Evolutionary conservation across 2,888 invertebrate genomes (phyloP).

Genomic region (Plagiodera versicolora): DNA sequence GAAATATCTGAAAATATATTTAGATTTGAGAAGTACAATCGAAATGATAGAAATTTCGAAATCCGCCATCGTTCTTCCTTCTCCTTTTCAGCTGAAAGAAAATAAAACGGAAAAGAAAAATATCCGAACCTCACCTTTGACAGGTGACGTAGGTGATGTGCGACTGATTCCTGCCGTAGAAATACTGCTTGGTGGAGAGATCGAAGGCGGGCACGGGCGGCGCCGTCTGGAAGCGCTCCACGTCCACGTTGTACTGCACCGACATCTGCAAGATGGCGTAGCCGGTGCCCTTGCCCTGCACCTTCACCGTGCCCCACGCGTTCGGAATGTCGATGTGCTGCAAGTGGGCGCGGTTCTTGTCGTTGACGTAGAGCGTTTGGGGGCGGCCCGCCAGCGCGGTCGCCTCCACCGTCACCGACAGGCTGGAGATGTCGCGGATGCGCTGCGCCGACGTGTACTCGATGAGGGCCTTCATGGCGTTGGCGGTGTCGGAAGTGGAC

Average conservation of each 20-base stretch:
- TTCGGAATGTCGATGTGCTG: conserved; percentile 84
- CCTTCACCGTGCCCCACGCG: conserved; percentile 90
- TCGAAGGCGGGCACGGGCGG: conserved; percentile 83
- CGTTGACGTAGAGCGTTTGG: conserved; percentile 66
- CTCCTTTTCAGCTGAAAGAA: too few species aligned
- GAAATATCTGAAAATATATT: too few species aligned
- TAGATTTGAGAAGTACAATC: too few species aligned
- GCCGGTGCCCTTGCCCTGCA: conserved; percentile 91
- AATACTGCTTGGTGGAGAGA: conserved; percentile 72
- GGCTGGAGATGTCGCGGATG: conserved; percentile 76
- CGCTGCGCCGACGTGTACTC: conserved; percentile 86
- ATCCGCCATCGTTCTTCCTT: too few species aligned
- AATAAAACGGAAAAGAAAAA: conserved; percentile 24
- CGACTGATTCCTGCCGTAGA: conserved; percentile 91
- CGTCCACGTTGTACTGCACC: conserved; percentile 89
- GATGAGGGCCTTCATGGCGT: conserved; percentile 85
- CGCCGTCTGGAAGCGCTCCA: conserved; percentile 77
- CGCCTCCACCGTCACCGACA: conserved; percentile 81
- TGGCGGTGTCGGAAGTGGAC: conserved; percentile 74
- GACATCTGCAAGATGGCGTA: conserved; percentile 92
- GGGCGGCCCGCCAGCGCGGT: conserved; percentile 74
- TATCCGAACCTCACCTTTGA: conserved; percentile 67
- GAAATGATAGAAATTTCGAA: too few species aligned
- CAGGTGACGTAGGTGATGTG: conserved; percentile 85
- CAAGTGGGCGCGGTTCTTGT: conserved; percentile 75